Evolutionary conservation across 2,888 invertebrate genomes (phyloP), one percentile per base, ranked within the genome.

Genomic region (Saturnia japonica): DNA sequence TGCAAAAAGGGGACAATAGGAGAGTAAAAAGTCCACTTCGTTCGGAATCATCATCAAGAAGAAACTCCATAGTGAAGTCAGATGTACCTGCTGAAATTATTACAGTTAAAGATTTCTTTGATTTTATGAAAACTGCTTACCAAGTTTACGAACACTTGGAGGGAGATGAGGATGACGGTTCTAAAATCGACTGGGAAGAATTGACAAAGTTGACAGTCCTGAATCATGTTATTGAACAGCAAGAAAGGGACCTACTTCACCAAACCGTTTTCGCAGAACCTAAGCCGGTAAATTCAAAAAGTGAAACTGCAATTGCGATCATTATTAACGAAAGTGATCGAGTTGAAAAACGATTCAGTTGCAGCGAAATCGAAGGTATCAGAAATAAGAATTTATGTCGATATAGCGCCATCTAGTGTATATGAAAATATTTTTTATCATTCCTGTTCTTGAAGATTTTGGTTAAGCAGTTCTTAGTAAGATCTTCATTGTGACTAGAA

Each of bases 81-180:
- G 79, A 69, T 51, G 76, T 83, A 54, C 83, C 88, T 71, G 91
- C 95, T 0, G 95, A 96, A 85, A 94, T 96, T 45, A 95, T 96
- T 68, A 95, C 96, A 0, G 95, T 96, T 11, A 95, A 95, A 85
- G 95, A 96, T 78, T 96, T 96, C 82, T 95, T 96, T 78, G 96
- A 96, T 81, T 96, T 96, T 82, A 94, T 96, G 91, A 95, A 95
- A 84, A 96, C 96, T 11, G 96, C 96, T 0, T 96, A 96, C 86
- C 96, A 96, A 90, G 95, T 96, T 16, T 94, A 93, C 72, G 94
- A 94, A 77, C 90, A 93, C 77, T 81, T 91, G 73, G 92, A 90
- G 86, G 92, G 85, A 9, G 88, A 88, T 45, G 89, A 94, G 79
- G 85, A 94, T 75, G 92, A 91, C 51, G 87, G 87, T 4, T 76